These are phyloP conservation scores for Drosophila parabipectinata DNA, from an alignment of 1,140 invertebrate genomes.

Conservation along the genomic window DNA sequence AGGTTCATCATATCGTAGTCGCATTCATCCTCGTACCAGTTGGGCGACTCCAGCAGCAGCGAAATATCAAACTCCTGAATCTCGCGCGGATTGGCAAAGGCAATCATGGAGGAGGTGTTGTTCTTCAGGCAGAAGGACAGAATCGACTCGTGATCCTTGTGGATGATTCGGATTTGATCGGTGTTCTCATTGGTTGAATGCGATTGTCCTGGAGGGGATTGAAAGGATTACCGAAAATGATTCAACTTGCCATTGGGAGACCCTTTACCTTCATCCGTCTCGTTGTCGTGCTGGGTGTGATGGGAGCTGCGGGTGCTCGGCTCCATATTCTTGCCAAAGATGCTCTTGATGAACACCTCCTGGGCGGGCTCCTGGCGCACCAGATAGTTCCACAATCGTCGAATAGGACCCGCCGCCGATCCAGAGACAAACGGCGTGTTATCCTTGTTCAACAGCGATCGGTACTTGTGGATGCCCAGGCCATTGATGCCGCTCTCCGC, in stretches of 20 bases:
- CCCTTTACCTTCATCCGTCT: constrained; percentile 64
- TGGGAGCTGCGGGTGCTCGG: constrained; percentile 56
- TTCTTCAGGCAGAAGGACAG: constrained; percentile 98
- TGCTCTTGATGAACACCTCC: constrained; percentile 97
- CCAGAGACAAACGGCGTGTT: constrained; percentile 97
- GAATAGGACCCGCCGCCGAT: constrained; percentile 91
- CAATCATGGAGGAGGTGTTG: constrained; percentile 90
- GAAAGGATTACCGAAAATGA: neutral
- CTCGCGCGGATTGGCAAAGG: constrained; percentile 97
- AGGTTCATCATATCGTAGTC: constrained; percentile 97
- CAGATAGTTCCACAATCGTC: constrained; percentile 96
- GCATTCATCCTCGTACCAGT: constrained; percentile 97
- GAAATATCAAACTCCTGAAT: constrained; percentile 99
- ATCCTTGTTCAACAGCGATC: constrained; percentile 94
- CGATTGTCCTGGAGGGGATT: constrained; percentile 56
- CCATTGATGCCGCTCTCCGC: constrained; percentile 89
- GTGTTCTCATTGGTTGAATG: constrained; percentile 83
- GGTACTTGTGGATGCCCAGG: constrained; percentile 96
- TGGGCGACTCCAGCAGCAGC: constrained; percentile 93
- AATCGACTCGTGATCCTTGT: constrained; percentile 99
- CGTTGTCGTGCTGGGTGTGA: constrained; percentile 64
- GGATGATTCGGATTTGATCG: constrained; percentile 97
- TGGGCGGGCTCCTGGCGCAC: constrained; percentile 96
- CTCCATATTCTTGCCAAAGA: constrained; percentile 89
- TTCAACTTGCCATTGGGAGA: neutral